Conservation (phyloP, 2,888 invertebrate genomes). For the Digitonthophagus gazella region DNA sequence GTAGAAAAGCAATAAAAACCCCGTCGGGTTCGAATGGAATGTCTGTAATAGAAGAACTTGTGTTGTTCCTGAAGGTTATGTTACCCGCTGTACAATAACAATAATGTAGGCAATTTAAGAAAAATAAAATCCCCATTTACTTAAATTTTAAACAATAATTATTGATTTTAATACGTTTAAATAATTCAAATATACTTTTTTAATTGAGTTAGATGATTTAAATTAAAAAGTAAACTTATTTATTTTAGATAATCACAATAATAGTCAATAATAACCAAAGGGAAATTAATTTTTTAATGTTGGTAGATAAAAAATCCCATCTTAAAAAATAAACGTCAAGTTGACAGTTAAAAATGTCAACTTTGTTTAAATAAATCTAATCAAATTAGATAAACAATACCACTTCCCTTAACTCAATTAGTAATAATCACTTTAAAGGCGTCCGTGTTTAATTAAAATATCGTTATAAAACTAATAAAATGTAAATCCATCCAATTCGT, state of each 20-base stretch:
- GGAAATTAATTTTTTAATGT: no score
- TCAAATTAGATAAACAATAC: neutral
- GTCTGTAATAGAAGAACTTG: neutral
- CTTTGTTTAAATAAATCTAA: neutral
- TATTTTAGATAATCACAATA: no score
- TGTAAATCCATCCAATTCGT: no score
- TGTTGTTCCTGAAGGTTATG: slow-evolving; percentile 2
- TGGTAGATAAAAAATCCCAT: neutral
- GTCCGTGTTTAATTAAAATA: neutral
- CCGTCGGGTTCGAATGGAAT: neutral
- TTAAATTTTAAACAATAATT: neutral
- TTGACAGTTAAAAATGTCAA: neutral
- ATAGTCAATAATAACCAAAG: no score
- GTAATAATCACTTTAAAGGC: neutral
- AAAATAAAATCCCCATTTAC: neutral
- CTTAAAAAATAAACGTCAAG: neutral
- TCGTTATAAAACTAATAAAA: neutral
- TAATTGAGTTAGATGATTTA: no score
- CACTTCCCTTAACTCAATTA: neutral
- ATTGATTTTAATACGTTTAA: neutral
- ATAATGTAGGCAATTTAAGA: slow-evolving; percentile 17
- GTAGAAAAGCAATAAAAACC: neutral
- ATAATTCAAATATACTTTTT: neutral
- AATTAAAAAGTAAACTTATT: no score
- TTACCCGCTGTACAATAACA: slow-evolving; percentile 29